Conservation (phyloP, 2,113 vertebrate species). For the Hyaena hyaena region DNA sequence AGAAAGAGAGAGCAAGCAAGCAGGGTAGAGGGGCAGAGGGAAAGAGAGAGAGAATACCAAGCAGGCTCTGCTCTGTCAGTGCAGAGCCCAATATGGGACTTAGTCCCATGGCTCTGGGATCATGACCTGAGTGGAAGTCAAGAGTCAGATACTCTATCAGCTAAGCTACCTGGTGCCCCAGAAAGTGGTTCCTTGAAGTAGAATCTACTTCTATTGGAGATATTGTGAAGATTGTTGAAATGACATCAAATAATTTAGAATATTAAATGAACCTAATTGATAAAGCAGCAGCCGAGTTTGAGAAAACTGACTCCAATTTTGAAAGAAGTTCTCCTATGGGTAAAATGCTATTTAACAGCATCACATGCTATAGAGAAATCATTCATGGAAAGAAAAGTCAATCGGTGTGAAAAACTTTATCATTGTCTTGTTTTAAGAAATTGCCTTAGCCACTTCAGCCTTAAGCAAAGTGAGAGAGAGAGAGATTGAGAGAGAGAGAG, state of each 20-base stretch:
- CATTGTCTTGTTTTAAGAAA: background rate
- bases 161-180: background rate
- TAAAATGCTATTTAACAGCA: background rate
- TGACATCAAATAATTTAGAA: background rate
- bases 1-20: no score
- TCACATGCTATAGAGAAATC: background rate
- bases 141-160: no score
- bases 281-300: background rate
- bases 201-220: background rate
- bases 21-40: no score
- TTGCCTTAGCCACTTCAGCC: background rate
- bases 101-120: no score
- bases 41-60: no score
- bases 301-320: background rate
- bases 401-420: background rate
- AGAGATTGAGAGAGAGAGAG: no score
- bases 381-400: background rate
- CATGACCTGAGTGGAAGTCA: no score
- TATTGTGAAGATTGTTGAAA: background rate
- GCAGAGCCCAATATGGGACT: no score
- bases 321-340: background rate
- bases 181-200: background rate
- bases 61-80: no score
- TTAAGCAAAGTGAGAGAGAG: background rate
- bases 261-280: background rate